Conservation (phyloP, 1,140 invertebrate genomes). For the Oscheius sp. region DNA sequence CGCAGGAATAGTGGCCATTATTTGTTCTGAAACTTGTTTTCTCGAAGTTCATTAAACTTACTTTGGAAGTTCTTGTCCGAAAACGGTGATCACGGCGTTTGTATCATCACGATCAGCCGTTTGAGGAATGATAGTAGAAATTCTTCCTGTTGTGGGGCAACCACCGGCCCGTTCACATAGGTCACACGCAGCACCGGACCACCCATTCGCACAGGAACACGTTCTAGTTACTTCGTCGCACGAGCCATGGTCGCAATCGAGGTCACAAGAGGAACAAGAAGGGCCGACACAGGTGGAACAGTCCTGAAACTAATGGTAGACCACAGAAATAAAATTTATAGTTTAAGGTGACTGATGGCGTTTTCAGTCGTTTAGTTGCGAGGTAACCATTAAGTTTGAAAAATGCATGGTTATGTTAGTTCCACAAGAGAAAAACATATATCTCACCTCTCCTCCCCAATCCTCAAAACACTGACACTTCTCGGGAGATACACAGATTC, state of each 20-base stretch:
- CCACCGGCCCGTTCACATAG: constrained; percentile 15
- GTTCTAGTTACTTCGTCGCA: constrained; percentile 18
- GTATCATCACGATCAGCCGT: constrained; percentile 19
- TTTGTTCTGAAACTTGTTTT: constrained; percentile 8
- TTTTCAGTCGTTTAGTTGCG: too few relatives aligned
- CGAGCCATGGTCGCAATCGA: constrained; percentile 22
- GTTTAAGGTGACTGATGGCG: too few relatives aligned
- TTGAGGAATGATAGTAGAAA: constrained; percentile 5
- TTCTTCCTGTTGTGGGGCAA: neutral
- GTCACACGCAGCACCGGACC: constrained; percentile 25
- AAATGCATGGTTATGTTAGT: too few relatives aligned
- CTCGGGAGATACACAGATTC: constrained; percentile 1
- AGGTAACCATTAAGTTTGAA: too few relatives aligned
- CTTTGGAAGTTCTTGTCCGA: constrained; percentile 19
- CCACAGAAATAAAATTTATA: too few relatives aligned
- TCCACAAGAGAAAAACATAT: too few relatives aligned
- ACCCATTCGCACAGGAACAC: constrained; percentile 23
- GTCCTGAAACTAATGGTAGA: too few relatives aligned
- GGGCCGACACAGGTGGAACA: constrained; percentile 14
- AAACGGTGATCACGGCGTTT: constrained; percentile 15
- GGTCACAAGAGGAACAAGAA: constrained; percentile 20
- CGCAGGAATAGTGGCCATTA: constrained; percentile 9
- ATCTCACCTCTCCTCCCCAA: too few relatives aligned
- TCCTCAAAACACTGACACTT: constrained; percentile 18
- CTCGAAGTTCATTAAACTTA: neutral